Percentiles rank a stretch among this genome's conserved stretches.
Conservation (phyloP, 1,140 invertebrate species). For the Odontomachus brunneus region DNA sequence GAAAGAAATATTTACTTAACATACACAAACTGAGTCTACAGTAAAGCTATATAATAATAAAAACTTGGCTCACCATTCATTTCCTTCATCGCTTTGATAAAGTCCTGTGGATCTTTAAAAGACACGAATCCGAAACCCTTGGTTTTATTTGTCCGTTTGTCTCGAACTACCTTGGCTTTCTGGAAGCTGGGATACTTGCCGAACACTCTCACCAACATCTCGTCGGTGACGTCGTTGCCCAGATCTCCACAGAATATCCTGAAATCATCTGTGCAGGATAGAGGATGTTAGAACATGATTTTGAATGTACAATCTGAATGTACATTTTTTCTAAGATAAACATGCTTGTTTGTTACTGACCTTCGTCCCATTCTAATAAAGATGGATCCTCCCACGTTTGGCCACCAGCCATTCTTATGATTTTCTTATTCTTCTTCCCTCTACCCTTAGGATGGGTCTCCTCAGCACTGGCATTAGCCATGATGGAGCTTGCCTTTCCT, state of each 20-base stretch:
- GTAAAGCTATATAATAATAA: constrained; percentile 30
- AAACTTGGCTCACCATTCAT: constrained; percentile 92
- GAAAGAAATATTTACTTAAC: neutral
- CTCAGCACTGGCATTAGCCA: constrained; percentile 87
- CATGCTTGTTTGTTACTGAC: constrained; percentile 80
- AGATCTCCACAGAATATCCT: constrained; percentile 99
- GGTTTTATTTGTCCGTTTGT: constrained; percentile 98
- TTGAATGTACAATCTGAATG: constrained; percentile 29
- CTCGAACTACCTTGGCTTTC: constrained; percentile 97
- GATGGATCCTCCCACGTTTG: constrained; percentile 97
- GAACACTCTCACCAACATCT: constrained; percentile 96
- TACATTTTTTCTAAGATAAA: constrained; percentile 15
- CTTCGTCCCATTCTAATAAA: constrained; percentile 95
- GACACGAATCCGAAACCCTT: constrained; percentile 99
- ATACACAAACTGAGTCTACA: neutral
- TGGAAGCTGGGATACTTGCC: constrained; percentile 98
- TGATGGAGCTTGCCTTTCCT: constrained; percentile 84
- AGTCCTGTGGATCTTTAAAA: constrained; percentile 99
- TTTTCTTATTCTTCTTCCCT: constrained; percentile 90
- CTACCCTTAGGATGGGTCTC: constrained; percentile 88
- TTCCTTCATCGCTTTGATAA: constrained; percentile 99
- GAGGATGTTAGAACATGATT: constrained; percentile 38
- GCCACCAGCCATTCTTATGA: constrained; percentile 96
- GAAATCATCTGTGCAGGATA: constrained; percentile 93
- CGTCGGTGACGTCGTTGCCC: constrained; percentile 99